Percentiles rank a stretch among this genome's conserved stretches.
Conservation (phyloP, 1,140 invertebrate genomes). For the Hermetia illucens region DNA sequence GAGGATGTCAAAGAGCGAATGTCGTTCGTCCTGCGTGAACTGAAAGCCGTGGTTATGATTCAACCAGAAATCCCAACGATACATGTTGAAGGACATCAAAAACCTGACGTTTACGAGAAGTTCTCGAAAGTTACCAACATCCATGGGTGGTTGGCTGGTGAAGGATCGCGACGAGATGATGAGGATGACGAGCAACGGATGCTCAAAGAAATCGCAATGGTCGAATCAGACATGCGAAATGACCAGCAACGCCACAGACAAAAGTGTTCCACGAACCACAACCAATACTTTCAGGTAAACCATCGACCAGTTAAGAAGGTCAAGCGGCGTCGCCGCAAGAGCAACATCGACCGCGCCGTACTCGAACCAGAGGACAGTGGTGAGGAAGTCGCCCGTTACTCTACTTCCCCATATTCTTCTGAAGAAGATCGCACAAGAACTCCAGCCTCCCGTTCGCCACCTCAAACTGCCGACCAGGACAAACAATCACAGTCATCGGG, state of each 20-base stretch:
- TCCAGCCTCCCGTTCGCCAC: neutral
- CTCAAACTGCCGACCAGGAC: slow-evolving; percentile 11
- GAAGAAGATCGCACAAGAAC: slow-evolving; percentile 15
- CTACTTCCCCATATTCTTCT: slow-evolving; percentile 16
- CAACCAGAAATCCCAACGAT: slow-evolving; percentile 9
- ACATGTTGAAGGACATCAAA: slow-evolving; percentile 7
- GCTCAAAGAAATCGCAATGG: slow-evolving; percentile 13
- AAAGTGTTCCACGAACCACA: neutral
- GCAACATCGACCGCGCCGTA: neutral
- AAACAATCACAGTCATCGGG: slow-evolving; percentile 49
- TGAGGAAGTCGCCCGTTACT: slow-evolving; percentile 20
- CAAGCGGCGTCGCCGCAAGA: slow-evolving; percentile 4
- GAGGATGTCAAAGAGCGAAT: slow-evolving; percentile 62
- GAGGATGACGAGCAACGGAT: neutral
- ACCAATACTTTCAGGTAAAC: neutral
- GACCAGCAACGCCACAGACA: slow-evolving; percentile 6
- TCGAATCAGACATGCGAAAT: slow-evolving; percentile 6
- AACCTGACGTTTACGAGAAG: slow-evolving; percentile 12
- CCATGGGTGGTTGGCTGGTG: slow-evolving; percentile 30
- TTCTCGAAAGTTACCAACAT: slow-evolving; percentile 21
- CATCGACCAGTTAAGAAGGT: slow-evolving; percentile 5
- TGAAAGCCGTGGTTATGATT: slow-evolving; percentile 49
- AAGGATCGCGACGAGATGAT: slow-evolving; percentile 16
- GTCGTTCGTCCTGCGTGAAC: slow-evolving; percentile 57
- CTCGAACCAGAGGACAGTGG: slow-evolving; percentile 15